Base-by-base conservation (phyloP, 2,888 invertebrate genomes). In the Xylota segnis region DNA sequence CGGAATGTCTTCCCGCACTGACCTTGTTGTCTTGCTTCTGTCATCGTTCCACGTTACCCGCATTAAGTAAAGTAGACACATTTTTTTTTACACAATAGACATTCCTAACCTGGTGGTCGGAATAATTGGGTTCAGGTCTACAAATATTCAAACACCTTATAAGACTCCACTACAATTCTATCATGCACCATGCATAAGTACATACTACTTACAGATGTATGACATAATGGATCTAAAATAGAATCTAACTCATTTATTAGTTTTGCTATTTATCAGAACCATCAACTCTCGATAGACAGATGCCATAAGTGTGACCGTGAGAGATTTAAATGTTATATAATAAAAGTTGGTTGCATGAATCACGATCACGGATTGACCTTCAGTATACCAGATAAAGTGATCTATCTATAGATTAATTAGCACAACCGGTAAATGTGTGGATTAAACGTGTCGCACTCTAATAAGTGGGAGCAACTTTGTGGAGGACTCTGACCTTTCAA, bases 301-400 rank as follows among this genome's bases (percentile, higher is more conserved):
- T 40, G 59, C 58, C 34, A 34, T 58, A 37, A 58, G 58, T 58
- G 18, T 32, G 58, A 34, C 58, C 58, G 7, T 58, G 58, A 18
- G 34, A 34, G 9, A 56, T 56, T 34, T 14, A 34, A 37, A 16
- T 58, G 58, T 14, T 5, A 18, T 50, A 50, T 12, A 6, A 50
- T 50, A 45, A 47, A 50, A 50, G 16, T 34, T 10, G 27, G 9
- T 56, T n/a, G 16, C 0, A 18, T 58, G 58, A 58, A 37, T 34
- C 58, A 34, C 18, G 23, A 37, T 16, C 34, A 56, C 4, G 14
- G 9, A 58, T 12, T 34, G 34, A 34, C 18, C 56, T 58, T 58
- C 14, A 58, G 5, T 7, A 9, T 37, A 27, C 16, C 18, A 18
- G 0, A 37, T 12, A 37, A 9, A 14, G 14, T 18, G 12, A 37